Evolutionary conservation across 2,113 vertebrate species (phyloP).

Genomic region (Hipposideros armiger): DNA sequence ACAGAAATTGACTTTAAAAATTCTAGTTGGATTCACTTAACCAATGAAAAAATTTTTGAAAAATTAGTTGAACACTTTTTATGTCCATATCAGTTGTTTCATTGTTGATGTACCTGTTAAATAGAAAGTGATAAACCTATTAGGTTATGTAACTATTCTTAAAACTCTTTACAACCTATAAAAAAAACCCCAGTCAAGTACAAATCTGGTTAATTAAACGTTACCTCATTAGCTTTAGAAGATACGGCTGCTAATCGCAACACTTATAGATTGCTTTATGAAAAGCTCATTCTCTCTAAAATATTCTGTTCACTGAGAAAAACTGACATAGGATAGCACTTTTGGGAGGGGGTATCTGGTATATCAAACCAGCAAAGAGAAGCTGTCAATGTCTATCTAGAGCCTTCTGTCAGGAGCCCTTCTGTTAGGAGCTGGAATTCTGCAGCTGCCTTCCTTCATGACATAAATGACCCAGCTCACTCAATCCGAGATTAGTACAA

Average conservation of each 20-base stretch:
- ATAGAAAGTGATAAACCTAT: neutral
- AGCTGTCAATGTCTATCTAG: constrained; percentile 9
- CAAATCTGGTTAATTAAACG: constrained; percentile 7
- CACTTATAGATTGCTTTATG: neutral
- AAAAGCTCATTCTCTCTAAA: neutral
- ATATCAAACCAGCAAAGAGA: neutral
- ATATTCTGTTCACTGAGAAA: constrained; percentile 11
- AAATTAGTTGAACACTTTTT: constrained; percentile 4
- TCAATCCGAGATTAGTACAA: neutral
- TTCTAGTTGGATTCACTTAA: constrained; percentile 12
- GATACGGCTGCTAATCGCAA: neutral
- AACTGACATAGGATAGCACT: neutral
- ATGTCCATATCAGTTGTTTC: neutral
- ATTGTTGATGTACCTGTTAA: neutral
- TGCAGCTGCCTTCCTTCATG: constrained; percentile 60
- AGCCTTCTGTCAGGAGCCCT: constrained; percentile 30
- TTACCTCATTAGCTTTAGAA: constrained; percentile 1
- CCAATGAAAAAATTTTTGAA: neutral
- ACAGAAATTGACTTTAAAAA: neutral
- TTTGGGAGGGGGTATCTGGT: neutral
- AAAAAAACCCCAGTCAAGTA: neutral
- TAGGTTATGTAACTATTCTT: neutral
- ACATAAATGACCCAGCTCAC: neutral
- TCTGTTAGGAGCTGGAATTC: constrained; percentile 46
- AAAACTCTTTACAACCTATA: constrained; percentile 2